A percentile compares a stretch with the other conserved stretches of the same genome.
These are phyloP conservation scores for Cyclargus thomasi DNA, from an alignment of 1,140 invertebrate species.

Conservation along the genomic window DNA sequence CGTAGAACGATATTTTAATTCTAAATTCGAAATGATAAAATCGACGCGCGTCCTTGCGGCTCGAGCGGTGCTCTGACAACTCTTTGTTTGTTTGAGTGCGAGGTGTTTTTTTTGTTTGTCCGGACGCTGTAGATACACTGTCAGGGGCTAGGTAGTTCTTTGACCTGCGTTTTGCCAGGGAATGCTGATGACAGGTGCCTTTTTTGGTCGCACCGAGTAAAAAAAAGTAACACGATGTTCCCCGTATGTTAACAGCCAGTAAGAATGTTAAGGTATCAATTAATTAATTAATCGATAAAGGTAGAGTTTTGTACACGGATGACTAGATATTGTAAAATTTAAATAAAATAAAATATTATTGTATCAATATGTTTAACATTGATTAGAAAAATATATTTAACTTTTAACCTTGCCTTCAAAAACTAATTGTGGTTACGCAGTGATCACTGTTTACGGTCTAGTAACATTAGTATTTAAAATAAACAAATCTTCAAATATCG, in stretches of 20 bases:
- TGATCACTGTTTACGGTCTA: too few species aligned
- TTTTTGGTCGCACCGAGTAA: slow-evolving; percentile 9
- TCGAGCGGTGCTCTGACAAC: slow-evolving; percentile 46
- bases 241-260: neutral
- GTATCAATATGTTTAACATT: too few species aligned
- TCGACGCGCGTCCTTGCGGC: slow-evolving; percentile 55
- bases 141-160: slow-evolving; percentile 40
- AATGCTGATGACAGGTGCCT: slow-evolving; percentile 18
- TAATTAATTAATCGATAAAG: neutral
- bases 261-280: neutral
- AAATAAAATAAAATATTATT: too few species aligned
- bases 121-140: slow-evolving; percentile 28
- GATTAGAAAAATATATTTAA: too few species aligned
- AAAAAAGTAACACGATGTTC: neutral
- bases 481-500: too few species aligned
- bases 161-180: slow-evolving; percentile 38
- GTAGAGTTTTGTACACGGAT: neutral
- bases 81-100: slow-evolving; percentile 50
- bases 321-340: too few species aligned
- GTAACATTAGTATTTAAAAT: too few species aligned
- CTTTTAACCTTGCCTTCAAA: too few species aligned
- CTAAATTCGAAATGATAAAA: slow-evolving; percentile 25
- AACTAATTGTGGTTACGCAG: too few species aligned
- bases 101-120: slow-evolving; percentile 46
- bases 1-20: slow-evolving; percentile 21